Percentiles rank a stretch among this genome's conserved stretches.
Evolutionary conservation across 2,797 vertebrate species (phyloP).

Genomic region (Catharus ustulatus): DNA sequence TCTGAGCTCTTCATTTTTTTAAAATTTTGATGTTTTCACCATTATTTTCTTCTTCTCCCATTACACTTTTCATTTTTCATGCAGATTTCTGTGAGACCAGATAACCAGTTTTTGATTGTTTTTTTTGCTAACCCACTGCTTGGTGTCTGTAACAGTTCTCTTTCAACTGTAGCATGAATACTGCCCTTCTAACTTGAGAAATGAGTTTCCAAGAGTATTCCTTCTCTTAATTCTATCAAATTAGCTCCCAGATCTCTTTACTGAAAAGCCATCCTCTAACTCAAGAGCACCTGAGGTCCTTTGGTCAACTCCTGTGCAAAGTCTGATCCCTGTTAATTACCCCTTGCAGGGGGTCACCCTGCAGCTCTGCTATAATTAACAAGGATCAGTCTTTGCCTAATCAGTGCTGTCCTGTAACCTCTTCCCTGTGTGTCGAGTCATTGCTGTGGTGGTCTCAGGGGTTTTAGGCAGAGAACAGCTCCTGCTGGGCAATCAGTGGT

Average conservation of each 20-base stretch:
- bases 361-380: not conserved
- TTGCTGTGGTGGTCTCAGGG: fast-evolving
- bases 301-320: not conserved
- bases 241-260: not conserved
- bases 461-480: not conserved
- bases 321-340: not conserved
- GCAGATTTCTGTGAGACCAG: not conserved
- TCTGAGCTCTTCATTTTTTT: not conserved
- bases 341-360: not conserved
- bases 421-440: not conserved
- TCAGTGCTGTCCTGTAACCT: not conserved
- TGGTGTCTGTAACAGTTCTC: not conserved
- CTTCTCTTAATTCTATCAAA: not conserved
- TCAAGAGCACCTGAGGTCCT: not conserved
- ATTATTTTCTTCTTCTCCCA: not conserved
- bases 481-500: not conserved
- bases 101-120: not conserved
- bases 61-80: not conserved
- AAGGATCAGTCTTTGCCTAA: not conserved
- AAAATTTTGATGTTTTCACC: not conserved
- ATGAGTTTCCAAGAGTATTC: not conserved
- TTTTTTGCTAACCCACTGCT: not conserved
- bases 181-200: not conserved
- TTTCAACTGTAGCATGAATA: not conserved
- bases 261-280: not conserved